A percentile compares a stretch with the other conserved stretches of the same genome.
Evolutionary conservation across 2,113 vertebrate genomes (phyloP).

Genomic region (Heterocephalus glaber): DNA sequence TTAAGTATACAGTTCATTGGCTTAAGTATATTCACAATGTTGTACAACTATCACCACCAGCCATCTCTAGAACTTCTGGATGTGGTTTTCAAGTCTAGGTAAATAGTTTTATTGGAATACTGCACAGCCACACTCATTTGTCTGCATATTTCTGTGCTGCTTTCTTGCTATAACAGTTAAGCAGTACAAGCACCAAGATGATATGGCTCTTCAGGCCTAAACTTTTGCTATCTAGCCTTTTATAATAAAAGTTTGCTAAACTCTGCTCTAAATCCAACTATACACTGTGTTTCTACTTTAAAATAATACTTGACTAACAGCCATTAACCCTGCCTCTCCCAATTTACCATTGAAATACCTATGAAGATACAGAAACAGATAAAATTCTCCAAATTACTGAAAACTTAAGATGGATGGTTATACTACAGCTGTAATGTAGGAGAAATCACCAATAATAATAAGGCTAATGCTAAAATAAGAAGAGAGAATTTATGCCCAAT

Average conservation of each 20-base stretch:
- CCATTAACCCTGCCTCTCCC: not conserved
- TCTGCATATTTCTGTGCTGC: conserved; percentile 1
- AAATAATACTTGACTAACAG: not conserved
- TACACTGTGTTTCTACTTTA: not conserved
- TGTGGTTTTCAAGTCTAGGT: not conserved
- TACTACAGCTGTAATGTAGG: not conserved
- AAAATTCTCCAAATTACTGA: conserved; percentile 48
- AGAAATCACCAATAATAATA: conserved; percentile 47
- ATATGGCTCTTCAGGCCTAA: not conserved
- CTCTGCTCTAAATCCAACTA: conserved; percentile 37
- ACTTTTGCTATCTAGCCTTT: conserved; percentile 5
- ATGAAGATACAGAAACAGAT: conserved; percentile 41
- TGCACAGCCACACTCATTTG: not conserved
- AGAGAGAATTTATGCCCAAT: not conserved
- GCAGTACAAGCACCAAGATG: conserved; percentile 17
- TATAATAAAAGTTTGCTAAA: not conserved
- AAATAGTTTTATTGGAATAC: not conserved
- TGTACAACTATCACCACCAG: not conserved
- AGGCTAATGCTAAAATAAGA: not conserved
- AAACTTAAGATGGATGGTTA: conserved; percentile 10
- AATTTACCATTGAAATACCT: conserved; percentile 32
- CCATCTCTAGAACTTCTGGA: not conserved
- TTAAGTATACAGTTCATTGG: not conserved
- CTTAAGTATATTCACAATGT: not conserved
- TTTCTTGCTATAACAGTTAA: not conserved